A percentile compares a stretch with the other conserved stretches of the same genome.
Conservation (phyloP, 2,888 invertebrate species). For the Ophioninae sp. region DNA sequence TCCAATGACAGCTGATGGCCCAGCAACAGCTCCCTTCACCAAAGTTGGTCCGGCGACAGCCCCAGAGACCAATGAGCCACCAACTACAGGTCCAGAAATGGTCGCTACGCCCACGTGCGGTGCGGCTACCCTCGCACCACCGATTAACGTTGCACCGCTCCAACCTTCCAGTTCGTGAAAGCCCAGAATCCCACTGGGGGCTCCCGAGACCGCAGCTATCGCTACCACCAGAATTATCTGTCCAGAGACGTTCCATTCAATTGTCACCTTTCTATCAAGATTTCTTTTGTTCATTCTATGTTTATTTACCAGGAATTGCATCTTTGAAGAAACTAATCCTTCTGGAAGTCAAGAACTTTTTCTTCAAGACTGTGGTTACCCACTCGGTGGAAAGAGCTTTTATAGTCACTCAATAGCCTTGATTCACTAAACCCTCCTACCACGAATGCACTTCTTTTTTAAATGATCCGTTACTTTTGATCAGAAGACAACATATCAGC, state of each 20-base stretch:
- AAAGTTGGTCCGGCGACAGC: conserved; percentile 63
- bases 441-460: conserved; percentile 42
- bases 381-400: conserved; percentile 61
- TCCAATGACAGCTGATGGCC: conserved; percentile 67
- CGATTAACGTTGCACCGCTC: conserved; percentile 51
- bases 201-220: conserved; percentile 64
- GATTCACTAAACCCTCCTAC: conserved; percentile 29
- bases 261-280: conserved; percentile 4
- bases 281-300: not conserved
- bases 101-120: conserved; percentile 60
- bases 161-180: conserved; percentile 55
- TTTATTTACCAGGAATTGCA: conserved; percentile 61
- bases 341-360: conserved; percentile 20
- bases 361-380: conserved; percentile 58
- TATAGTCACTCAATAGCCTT: conserved; percentile 67
- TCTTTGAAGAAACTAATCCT: conserved; percentile 27
- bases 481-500: conserved; percentile 7
- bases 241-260: conserved; percentile 14
- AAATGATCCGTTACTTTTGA: conserved; percentile 43
- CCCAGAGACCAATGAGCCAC: conserved; percentile 61
- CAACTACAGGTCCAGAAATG: conserved; percentile 60
- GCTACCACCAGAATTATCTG: conserved; percentile 56
- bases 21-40: conserved; percentile 62
- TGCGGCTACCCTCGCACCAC: conserved; percentile 58
- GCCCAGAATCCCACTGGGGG: conserved; percentile 65